Conservation (phyloP, 2,113 vertebrate species). For the Rhynchomys soricoides region DNA sequence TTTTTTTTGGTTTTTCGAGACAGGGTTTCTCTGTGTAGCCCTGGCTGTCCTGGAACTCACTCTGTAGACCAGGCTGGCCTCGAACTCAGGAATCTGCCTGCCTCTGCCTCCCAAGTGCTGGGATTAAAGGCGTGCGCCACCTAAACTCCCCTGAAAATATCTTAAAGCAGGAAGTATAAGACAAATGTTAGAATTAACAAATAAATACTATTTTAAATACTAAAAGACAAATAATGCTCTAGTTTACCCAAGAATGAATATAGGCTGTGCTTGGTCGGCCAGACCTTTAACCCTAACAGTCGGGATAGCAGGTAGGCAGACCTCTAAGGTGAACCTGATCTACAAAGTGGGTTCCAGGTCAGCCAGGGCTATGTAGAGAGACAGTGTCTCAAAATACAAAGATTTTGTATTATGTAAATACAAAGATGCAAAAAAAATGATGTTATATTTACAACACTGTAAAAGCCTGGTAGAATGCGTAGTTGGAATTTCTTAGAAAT, state of each 20-base stretch:
- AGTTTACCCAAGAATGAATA: conserved; percentile 3
- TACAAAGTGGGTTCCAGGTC: not conserved
- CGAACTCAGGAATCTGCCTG: too few species aligned
- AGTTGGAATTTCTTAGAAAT: conserved; percentile 4
- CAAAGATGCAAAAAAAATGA: not conserved
- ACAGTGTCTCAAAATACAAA: not conserved
- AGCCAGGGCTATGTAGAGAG: not conserved
- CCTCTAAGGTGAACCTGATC: not conserved
- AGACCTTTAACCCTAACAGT: not conserved
- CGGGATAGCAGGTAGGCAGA: not conserved
- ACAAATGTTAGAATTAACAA: conserved; percentile 35
- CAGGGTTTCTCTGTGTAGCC: too few species aligned
- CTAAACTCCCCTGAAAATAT: not conserved
- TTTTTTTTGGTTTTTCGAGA: too few species aligned
- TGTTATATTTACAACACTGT: not conserved
- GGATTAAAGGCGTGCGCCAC: too few species aligned
- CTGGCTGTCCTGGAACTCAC: too few species aligned
- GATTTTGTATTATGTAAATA: not conserved
- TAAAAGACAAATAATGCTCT: not conserved
- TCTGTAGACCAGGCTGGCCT: too few species aligned
- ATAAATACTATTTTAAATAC: too few species aligned
- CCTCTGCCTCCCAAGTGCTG: too few species aligned
- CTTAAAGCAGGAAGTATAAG: conserved; percentile 51
- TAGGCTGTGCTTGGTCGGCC: not conserved
- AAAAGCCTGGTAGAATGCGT: conserved; percentile 22